Evolutionary conservation across 37 sponge, comb jelly and placozoan genomes (phyloP), one percentile per base, ranked within the genome.

Genomic region (Eunapius fragilis): DNA sequence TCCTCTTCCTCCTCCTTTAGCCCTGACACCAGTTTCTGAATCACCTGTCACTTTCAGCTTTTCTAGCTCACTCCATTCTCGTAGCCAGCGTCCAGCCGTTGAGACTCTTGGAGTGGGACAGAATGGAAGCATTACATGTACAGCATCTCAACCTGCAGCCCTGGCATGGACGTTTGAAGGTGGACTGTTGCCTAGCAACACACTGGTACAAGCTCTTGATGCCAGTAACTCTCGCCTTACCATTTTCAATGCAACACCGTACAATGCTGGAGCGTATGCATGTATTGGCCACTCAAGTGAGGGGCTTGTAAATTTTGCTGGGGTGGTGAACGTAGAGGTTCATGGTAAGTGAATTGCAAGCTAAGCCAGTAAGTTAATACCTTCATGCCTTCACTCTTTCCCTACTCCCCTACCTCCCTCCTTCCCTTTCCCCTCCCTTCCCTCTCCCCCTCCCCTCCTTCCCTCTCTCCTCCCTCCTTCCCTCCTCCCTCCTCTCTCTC

Each of bases 121-220:
- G 33, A 72, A 19, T 25, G 19, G 25, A 47, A 70, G 74, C 19
- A 35, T 81, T 24, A 37, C 69, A 0, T 81, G 82, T 74, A n/a
- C 2, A 28, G 82, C 49, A 50, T 76, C 70, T 35, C 23, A 58
- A 23, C 34, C 76, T 67, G 89, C 85, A 22, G 75, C 69, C n/a
- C 32, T 89, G 30, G 73, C 41, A 41, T 89, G 89, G 89, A 89
- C 89, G 2, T 72, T 79, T 36, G 79, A 89, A 68, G 89, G 89
- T 12, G 74, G 79, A 12, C 36, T 67, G 30, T 24, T 84, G 3
- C 89, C 89, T 17, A 48, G 10, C 31, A 89, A 89, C 31, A 67
- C 35, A 5, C 28, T 31, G 13, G 37, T 79, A 22, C 24, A 32
- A n/a, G 36, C 31, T 0, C 68, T 31, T 14, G 31, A 34, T 25